A percentile compares a stretch with the other conserved stretches of the same genome.
These are phyloP conservation scores for Pocillopora damicornis DNA, from an alignment of 64 coral and sea anemone species.

Conservation along the genomic window DNA sequence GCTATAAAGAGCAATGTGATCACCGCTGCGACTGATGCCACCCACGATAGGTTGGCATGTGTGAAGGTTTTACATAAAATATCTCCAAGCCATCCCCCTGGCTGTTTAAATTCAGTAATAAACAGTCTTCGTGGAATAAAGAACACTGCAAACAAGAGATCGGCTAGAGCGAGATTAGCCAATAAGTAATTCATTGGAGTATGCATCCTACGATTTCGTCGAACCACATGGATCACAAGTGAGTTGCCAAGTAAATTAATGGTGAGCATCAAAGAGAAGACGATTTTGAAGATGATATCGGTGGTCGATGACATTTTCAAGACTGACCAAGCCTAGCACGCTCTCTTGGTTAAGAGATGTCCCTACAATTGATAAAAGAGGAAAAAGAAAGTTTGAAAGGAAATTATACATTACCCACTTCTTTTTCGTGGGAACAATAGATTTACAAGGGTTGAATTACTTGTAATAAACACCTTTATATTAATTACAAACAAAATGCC, in stretches of 20 bases:
- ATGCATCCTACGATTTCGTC: neutral
- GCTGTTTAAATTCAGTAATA: conserved; percentile 11
- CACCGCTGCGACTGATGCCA: conserved; percentile 15
- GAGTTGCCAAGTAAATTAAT: conserved; percentile 14
- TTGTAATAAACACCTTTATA: too few relatives aligned
- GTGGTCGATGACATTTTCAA: neutral
- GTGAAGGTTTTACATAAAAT: conserved; percentile 29
- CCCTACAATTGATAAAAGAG: neutral
- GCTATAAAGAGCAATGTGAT: conserved; percentile 16
- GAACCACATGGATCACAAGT: conserved; percentile 4
- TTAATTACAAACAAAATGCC: too few relatives aligned
- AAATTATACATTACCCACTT: neutral
- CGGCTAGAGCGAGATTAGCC: conserved; percentile 20
- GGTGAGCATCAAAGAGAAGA: conserved; percentile 1
- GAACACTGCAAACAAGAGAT: neutral
- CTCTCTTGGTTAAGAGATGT: neutral
- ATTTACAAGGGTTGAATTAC: too few relatives aligned
- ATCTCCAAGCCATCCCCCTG: neutral
- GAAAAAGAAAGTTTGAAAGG: neutral
- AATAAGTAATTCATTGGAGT: conserved; percentile 29
- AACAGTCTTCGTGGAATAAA: conserved; percentile 4
- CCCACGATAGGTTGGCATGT: conserved; percentile 15
- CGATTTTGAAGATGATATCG: neutral
- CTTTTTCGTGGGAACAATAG: too few relatives aligned
- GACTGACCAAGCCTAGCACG: neutral